phyloP scores from a whole-genome alignment of 1,140 invertebrate genomes.

The Batillaria attramentaria region DNA sequence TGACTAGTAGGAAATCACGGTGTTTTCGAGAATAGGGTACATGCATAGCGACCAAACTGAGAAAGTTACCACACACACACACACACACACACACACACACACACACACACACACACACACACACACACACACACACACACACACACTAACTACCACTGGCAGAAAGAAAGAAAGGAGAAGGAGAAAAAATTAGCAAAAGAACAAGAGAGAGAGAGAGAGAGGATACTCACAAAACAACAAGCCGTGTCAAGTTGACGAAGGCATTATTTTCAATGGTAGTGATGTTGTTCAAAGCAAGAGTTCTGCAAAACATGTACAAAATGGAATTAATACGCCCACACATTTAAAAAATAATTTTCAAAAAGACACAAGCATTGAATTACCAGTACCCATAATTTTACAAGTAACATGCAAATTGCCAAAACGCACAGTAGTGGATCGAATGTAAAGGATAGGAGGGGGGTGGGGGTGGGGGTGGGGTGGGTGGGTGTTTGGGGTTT shows the following conservation, averaged over 20 bases:
- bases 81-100: not conserved
- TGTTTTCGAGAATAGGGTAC: too few relatives aligned
- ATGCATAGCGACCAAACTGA: too few relatives aligned
- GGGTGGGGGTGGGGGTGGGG: too few relatives aligned
- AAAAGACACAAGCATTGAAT: not conserved
- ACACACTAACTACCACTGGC: not conserved
- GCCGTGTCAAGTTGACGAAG: constrained; percentile 52
- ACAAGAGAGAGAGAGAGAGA: not conserved
- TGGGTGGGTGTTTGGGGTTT: too few relatives aligned
- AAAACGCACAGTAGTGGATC: too few relatives aligned
- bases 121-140: not conserved
- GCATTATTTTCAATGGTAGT: constrained; percentile 48
- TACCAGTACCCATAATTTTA: not conserved
- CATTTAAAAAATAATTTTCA: not conserved
- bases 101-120: not conserved
- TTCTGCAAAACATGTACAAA: constrained; percentile 44
- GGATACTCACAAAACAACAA: constrained; percentile 57
- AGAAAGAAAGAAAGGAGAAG: not conserved
- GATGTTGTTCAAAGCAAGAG: constrained; percentile 56
- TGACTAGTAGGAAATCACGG: too few relatives aligned
- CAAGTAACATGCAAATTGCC: not conserved
- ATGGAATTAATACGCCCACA: not conserved
- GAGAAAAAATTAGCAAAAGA: not conserved
- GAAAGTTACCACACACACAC: not conserved
- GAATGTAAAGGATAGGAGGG: too few relatives aligned